Evolutionary conservation across 1,140 invertebrate species (phyloP), one percentile per base, ranked within the genome.

Genomic region (Maniola jurtina): DNA sequence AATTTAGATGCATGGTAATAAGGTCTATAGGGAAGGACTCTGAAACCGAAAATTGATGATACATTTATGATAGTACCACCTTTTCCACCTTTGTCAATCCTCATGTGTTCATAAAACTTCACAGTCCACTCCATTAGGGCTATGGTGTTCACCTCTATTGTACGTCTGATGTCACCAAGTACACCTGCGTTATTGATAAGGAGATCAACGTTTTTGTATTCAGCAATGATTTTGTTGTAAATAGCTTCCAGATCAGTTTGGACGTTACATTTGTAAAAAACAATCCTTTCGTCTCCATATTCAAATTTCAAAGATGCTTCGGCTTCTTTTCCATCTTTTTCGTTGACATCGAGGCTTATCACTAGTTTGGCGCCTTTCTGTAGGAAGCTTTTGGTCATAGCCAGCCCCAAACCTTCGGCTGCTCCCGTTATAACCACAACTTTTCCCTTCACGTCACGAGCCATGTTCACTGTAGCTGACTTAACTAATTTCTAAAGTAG

Each of bases 1-100:
- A 93, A 93, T 76, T 96, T 96, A 1, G 94, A 94, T 0, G 93
- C 94, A 2, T 90, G 89, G 74, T 96, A 96, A 16, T 94, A 88
- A 0, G 94, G 94, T 59, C 92, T 73, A 64, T 92, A 91, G 35
- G 92, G 92, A 38, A 92, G 89, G 14, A 92, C 89, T 63, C 89
- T 86, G 48, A 93, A 84, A n/a, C 94, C 94, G 52, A 92, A 83
- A 61, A 94, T 91, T 11, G 94, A 94, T 16, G 93, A 91, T 48
- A 94, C 86, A 68, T 95, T 95, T 2, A 94, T 91, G 3, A 95
- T 89, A n/a, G 93, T 90, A 14, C 93, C 94, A n/a, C 94, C 94
- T 11, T 86, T 87, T 13, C 93, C 93, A 5, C 92, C 92, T 38
- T 91, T 90, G 55, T 93, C 89, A 70, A 91, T 93, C 40, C 91